Evolutionary conservation across 2,113 vertebrate genomes (phyloP).

Genomic region (Camelus bactrianus): DNA sequence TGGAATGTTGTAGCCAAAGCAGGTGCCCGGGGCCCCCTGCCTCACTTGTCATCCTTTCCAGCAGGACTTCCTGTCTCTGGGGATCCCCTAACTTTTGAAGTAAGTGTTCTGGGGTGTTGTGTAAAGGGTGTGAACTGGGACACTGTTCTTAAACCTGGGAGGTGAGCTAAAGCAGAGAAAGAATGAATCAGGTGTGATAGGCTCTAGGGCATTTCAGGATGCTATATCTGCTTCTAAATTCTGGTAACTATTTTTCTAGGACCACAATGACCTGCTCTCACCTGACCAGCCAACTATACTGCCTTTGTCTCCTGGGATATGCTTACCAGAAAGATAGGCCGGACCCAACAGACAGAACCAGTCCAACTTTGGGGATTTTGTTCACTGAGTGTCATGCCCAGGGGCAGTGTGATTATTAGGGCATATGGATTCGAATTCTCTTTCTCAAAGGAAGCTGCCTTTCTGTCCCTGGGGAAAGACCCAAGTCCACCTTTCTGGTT

Average conservation of each 20-base stretch:
- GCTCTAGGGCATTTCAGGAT: not conserved
- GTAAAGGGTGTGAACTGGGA: not conserved
- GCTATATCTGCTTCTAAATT: not conserved
- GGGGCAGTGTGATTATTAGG: not conserved
- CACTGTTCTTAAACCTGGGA: not conserved
- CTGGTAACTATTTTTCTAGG: constrained; percentile 14
- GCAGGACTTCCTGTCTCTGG: constrained; percentile 43
- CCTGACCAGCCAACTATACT: not conserved
- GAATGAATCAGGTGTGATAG: not conserved
- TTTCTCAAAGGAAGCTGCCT: not conserved
- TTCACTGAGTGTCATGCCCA: not conserved
- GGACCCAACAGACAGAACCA: not conserved
- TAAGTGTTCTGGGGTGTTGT: not conserved
- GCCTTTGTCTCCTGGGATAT: not conserved
- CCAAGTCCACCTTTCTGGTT: not conserved
- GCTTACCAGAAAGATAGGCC: not conserved
- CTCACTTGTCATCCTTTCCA: constrained; percentile 40
- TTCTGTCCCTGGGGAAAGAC: not conserved
- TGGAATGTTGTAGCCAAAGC: constrained; percentile 60
- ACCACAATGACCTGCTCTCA: not conserved
- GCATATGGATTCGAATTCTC: not conserved
- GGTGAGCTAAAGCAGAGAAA: not conserved
- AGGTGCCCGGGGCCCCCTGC: constrained; percentile 44
- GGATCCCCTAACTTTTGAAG: constrained; percentile 51
- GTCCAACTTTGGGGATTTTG: not conserved